phyloP scores from a whole-genome alignment of 2,797 vertebrate species.

The Anguilla pacifica region DNA sequence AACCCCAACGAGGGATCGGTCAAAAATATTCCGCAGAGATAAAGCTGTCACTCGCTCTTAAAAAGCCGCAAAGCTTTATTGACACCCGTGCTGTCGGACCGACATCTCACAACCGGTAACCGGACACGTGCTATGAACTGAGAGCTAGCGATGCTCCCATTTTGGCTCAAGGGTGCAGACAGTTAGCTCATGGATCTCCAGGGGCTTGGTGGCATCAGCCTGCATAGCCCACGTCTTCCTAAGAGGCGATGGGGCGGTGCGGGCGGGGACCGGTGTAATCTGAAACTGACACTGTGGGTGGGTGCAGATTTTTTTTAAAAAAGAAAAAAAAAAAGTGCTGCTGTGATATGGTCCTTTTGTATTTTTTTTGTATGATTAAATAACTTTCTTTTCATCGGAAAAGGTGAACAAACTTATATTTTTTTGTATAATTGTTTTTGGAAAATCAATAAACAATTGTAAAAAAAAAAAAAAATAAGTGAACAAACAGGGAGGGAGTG shows the following conservation, averaged over 20 bases:
- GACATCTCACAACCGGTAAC: not conserved
- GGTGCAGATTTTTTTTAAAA: not conserved
- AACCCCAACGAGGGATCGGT: conserved; percentile 20
- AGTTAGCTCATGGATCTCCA: not conserved
- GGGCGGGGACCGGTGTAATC: not conserved
- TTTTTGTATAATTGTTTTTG: too few species aligned
- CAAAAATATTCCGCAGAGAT: not conserved
- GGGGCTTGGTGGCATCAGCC: not conserved
- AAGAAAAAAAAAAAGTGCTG: conserved; percentile 7
- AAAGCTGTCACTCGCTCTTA: conserved; percentile 4
- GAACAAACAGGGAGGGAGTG: conserved; percentile 23
- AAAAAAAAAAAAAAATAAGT: not conserved
- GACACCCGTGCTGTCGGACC: not conserved
- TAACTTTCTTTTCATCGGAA: not conserved
- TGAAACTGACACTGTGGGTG: not conserved
- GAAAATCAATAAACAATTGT: too few species aligned
- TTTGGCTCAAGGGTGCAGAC: not conserved
- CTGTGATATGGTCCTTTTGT: conserved; percentile 31
- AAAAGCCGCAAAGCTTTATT: not conserved
- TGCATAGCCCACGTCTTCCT: not conserved
- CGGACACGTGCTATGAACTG: not conserved
- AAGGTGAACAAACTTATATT: too few species aligned
- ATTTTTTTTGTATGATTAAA: conserved; percentile 40
- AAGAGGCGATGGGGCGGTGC: not conserved
- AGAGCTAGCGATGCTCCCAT: not conserved